phyloP scores from a whole-genome alignment of 1,140 invertebrate species.

The Diorhabda sublineata region DNA sequence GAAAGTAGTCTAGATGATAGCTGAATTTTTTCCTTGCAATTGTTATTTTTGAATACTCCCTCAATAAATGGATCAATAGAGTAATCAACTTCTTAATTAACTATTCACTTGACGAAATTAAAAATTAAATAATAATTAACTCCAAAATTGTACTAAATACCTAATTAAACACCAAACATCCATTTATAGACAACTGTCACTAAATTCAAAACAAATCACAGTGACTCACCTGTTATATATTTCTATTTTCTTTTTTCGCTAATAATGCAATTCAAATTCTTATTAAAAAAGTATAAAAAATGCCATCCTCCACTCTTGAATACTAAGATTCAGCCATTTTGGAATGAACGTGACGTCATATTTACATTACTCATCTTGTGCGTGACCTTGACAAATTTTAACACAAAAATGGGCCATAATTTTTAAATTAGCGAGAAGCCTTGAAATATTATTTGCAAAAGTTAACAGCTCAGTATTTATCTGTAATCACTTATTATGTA shows the following conservation, averaged over 20 bases:
- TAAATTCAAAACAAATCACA: constrained; percentile 6
- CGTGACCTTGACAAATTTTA: neutral
- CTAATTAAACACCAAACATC: neutral
- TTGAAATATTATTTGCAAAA: neutral
- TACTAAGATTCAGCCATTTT: constrained; percentile 16
- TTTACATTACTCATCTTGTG: constrained; percentile 9
- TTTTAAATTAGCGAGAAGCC: neutral
- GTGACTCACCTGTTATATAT: constrained; percentile 8
- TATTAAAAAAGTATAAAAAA: constrained; percentile 19
- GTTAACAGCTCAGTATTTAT: too few relatives aligned
- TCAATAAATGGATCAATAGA: neutral
- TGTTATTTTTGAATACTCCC: constrained; percentile 4
- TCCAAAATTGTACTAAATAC: neutral
- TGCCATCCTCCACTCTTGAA: neutral
- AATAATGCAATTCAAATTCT: neutral
- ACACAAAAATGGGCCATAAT: constrained; percentile 2
- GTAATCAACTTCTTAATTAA: neutral
- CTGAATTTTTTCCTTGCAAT: constrained; percentile 10
- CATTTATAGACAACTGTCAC: neutral
- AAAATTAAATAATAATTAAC: neutral
- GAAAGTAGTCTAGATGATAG: constrained; percentile 4
- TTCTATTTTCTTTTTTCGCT: constrained; percentile 3
- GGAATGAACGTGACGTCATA: constrained; percentile 17
- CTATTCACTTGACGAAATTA: neutral
- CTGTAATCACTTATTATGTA: too few relatives aligned